Conservation (phyloP, 2,888 invertebrate species). For the Nomada hirtipes region DNA sequence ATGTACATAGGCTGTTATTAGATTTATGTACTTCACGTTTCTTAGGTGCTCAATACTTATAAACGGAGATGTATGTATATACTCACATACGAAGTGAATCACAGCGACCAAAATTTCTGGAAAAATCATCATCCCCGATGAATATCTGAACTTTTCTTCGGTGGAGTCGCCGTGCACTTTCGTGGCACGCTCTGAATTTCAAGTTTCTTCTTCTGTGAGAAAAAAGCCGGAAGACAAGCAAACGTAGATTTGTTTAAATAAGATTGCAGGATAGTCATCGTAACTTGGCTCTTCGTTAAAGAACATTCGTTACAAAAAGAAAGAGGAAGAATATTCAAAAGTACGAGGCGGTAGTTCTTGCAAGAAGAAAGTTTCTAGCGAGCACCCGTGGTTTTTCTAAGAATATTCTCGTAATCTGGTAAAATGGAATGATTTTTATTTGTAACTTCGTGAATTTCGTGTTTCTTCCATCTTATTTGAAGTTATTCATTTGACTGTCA, state of each 20-base stretch:
- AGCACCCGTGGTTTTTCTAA: neutral
- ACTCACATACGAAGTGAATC: too few species aligned
- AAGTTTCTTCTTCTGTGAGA: neutral
- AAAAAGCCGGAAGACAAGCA: neutral
- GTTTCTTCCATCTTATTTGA: neutral
- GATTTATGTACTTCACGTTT: too few species aligned
- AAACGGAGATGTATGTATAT: neutral
- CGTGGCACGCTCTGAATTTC: neutral
- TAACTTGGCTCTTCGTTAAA: slow-evolving; percentile 9
- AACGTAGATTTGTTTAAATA: slow-evolving; percentile 18
- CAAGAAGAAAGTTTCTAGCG: neutral
- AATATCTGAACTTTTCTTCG: neutral
- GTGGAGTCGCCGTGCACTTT: neutral
- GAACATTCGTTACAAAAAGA: neutral
- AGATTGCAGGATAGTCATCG: neutral
- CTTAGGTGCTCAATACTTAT: neutral
- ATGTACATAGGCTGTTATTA: too few species aligned
- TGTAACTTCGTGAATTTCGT: neutral
- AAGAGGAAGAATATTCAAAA: neutral
- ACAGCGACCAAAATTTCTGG: neutral
- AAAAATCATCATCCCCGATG: neutral
- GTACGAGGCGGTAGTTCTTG: neutral
- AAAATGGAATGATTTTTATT: slow-evolving; percentile 1
- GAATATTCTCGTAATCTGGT: neutral
- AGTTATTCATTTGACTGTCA: neutral